Conservation (phyloP, 2,797 vertebrate genomes). For the Lutjanus argentimaculatus region DNA sequence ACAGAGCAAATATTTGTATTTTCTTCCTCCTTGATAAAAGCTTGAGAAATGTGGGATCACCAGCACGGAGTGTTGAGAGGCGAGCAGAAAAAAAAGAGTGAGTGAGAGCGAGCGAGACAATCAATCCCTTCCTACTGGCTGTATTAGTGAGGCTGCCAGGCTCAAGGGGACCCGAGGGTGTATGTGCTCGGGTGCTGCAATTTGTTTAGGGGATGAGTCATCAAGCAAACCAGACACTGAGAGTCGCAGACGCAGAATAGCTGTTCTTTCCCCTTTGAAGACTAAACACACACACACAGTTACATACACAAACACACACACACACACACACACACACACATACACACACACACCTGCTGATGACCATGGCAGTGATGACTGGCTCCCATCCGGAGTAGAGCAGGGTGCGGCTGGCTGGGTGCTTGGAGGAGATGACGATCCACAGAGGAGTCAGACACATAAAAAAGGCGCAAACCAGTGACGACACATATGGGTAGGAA, state of each 20-base stretch:
- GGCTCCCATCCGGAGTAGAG: constrained; percentile 98
- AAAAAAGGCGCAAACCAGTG: constrained; percentile 95
- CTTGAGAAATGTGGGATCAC: constrained; percentile 11
- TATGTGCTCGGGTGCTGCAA: constrained; percentile 43
- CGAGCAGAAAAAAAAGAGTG: background rate
- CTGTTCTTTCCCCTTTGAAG: constrained; percentile 55
- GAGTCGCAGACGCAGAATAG: constrained; percentile 40
- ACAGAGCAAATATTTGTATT: constrained; percentile 5
- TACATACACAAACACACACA: constrained; percentile 47
- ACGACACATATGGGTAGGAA: constrained; percentile 92
- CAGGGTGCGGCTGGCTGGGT: constrained; percentile 96
- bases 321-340: constrained; percentile 85
- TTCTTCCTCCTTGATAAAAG: constrained; percentile 7
- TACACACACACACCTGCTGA: constrained; percentile 94
- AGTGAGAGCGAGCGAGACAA: constrained; percentile 7
- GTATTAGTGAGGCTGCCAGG: constrained; percentile 44
- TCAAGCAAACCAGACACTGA: constrained; percentile 61
- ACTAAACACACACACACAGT: constrained; percentile 59
- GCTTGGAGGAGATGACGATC: constrained; percentile 96
- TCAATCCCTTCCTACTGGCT: constrained; percentile 36
- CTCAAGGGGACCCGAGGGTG: constrained; percentile 56
- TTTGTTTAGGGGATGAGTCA: constrained; percentile 73
- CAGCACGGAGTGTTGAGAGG: constrained; percentile 1
- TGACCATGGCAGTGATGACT: constrained; percentile 97
- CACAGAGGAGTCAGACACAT: constrained; percentile 95